Conservation (phyloP, 1,140 invertebrate species). For the Drosophila bocqueti region DNA sequence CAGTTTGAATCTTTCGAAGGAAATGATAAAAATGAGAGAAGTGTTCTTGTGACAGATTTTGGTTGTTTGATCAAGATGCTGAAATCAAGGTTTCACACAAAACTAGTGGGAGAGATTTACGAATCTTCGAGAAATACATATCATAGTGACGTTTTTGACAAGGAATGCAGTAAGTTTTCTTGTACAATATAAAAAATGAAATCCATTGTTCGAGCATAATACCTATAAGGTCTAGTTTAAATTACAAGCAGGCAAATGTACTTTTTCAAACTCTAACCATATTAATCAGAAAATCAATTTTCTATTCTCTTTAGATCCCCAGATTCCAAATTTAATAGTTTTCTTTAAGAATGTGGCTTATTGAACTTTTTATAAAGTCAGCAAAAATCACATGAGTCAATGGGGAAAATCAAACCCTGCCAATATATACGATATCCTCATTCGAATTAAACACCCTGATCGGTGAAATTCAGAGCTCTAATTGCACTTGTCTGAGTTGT, state of each 20-base stretch:
- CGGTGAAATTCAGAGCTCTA: conserved; percentile 26
- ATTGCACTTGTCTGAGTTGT: conserved; percentile 49
- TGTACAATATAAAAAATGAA: background rate
- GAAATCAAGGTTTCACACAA: background rate
- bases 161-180: background rate
- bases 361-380: background rate
- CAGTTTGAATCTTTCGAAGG: background rate
- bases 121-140: background rate
- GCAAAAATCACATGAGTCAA: conserved; percentile 9
- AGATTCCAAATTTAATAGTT: background rate
- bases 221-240: background rate
- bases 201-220: no score
- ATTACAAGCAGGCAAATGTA: background rate
- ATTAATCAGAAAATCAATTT: no score
- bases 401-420: background rate
- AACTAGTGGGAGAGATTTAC: background rate
- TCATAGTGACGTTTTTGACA: no score
- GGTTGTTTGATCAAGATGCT: no score
- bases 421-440: background rate
- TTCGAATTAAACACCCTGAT: conserved; percentile 25
- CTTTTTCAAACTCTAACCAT: background rate
- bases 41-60: no score
- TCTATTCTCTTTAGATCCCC: background rate
- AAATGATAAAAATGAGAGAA: background rate
- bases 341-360: conserved; percentile 1